Evolutionary conservation across 2,888 invertebrate species (phyloP).

Genomic region (Campopleginae sp.): DNA sequence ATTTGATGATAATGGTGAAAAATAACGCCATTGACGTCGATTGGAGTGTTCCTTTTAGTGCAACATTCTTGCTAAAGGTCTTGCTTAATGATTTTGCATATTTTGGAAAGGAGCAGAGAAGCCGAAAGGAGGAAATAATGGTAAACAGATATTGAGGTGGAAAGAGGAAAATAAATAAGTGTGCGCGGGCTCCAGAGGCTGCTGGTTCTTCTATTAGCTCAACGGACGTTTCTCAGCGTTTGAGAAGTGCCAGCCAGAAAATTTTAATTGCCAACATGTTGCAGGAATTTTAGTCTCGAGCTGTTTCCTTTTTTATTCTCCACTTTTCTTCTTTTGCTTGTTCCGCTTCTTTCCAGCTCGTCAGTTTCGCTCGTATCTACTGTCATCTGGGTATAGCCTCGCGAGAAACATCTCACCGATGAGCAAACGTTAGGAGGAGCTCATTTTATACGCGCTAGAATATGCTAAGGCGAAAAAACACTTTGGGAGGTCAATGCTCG

Average conservation of each 20-base stretch:
- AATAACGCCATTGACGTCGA: neutral
- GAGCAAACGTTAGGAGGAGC: conserved; percentile 17
- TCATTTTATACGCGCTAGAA: conserved; percentile 35
- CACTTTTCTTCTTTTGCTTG: conserved; percentile 15
- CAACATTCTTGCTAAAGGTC: neutral
- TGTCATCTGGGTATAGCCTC: conserved; percentile 25
- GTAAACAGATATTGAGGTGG: neutral
- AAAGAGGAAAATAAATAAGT: conserved; percentile 26
- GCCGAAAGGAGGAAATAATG: neutral
- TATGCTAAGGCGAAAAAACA: conserved; percentile 31
- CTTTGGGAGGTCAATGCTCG: conserved; percentile 66
- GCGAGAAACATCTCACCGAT: conserved; percentile 23
- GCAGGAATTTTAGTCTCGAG: conserved; percentile 31
- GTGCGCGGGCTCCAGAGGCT: conserved; percentile 24
- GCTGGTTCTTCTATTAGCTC: neutral
- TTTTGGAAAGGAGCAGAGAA: neutral
- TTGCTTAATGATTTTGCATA: neutral
- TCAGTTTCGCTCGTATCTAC: conserved; percentile 31
- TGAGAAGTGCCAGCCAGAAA: conserved; percentile 27
- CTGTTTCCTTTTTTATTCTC: neutral
- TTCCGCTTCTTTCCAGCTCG: conserved; percentile 18
- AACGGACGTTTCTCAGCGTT: neutral
- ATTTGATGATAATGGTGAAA: too few relatives aligned
- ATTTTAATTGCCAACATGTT: conserved; percentile 41
- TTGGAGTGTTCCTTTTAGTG: conserved; percentile 3